phyloP scores from a whole-genome alignment of 2,113 vertebrate species.

The Urocitellus parryii region DNA sequence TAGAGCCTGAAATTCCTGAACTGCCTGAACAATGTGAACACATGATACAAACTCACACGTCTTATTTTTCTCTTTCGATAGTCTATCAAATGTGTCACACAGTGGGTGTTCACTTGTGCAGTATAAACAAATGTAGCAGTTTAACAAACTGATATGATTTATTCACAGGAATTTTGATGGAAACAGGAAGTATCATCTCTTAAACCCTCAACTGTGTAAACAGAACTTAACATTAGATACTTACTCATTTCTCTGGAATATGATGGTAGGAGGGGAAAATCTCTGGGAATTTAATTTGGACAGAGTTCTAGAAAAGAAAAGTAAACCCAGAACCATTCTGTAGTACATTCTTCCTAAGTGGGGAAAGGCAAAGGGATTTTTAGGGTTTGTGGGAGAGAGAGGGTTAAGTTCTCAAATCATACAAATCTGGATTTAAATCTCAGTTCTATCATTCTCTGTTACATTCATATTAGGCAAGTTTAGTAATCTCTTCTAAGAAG shows the following conservation, averaged over 20 bases:
- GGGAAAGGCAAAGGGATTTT: not conserved
- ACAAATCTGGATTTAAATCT: not conserved
- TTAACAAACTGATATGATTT: not conserved
- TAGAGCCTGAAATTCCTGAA: not conserved
- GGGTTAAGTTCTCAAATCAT: not conserved
- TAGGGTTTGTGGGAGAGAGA: not conserved
- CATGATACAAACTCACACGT: not conserved
- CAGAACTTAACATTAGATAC: not conserved
- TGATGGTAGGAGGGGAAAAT: not conserved
- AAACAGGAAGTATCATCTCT: not conserved
- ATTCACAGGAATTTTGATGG: not conserved
- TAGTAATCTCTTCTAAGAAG: not conserved
- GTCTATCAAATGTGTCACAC: not conserved
- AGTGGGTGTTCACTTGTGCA: not conserved
- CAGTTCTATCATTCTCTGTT: not conserved
- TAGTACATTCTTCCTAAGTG: not conserved
- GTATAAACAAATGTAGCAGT: not conserved
- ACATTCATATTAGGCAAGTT: not conserved
- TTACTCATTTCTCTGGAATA: slow-evolving; percentile 13
- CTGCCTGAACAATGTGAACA: not conserved
- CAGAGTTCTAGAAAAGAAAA: not conserved
- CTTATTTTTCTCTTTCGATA: not conserved
- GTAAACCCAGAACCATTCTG: not conserved
- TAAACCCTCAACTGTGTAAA: not conserved
- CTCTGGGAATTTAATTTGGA: not conserved